Conservation (phyloP, 2,888 invertebrate genomes). For the Mythimna lalbum region DNA sequence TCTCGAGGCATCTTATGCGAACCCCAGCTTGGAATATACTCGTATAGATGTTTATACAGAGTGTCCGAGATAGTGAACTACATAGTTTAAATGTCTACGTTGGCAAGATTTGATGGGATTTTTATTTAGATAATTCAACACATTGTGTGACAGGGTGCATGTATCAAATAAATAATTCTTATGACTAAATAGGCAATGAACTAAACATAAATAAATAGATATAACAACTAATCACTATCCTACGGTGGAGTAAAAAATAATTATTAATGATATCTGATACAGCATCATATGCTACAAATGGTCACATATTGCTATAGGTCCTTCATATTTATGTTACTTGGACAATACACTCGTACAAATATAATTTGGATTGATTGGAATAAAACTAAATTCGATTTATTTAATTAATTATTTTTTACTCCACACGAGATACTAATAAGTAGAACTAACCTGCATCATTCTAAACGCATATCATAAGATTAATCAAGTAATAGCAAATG, state of each 20-base stretch:
- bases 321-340: neutral
- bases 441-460: conserved; percentile 68
- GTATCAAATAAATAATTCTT: conserved; percentile 81
- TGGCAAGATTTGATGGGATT: conserved; percentile 64
- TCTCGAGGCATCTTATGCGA: conserved; percentile 75
- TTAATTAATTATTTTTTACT: conserved; percentile 47
- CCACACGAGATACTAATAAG: conserved; percentile 56
- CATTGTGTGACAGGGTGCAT: conserved; percentile 90
- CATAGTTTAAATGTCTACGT: conserved; percentile 69
- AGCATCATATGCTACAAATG: neutral
- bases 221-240: conserved; percentile 55
- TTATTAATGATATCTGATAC: neutral
- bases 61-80: conserved; percentile 71
- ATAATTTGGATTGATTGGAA: neutral
- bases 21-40: conserved; percentile 70
- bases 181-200: conserved; percentile 69
- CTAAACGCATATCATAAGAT: conserved; percentile 65
- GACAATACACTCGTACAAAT: neutral
- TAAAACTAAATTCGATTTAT: neutral
- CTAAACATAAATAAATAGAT: conserved; percentile 66
- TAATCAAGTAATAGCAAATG: conserved; percentile 58
- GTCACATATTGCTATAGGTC: neutral
- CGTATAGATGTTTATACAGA: conserved; percentile 60
- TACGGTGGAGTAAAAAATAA: conserved; percentile 55
- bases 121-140: conserved; percentile 71